A percentile compares a stretch with the other conserved stretches of the same genome.
phyloP scores from a whole-genome alignment of 2,888 invertebrate species.

The Trissolcus brochymenae region DNA sequence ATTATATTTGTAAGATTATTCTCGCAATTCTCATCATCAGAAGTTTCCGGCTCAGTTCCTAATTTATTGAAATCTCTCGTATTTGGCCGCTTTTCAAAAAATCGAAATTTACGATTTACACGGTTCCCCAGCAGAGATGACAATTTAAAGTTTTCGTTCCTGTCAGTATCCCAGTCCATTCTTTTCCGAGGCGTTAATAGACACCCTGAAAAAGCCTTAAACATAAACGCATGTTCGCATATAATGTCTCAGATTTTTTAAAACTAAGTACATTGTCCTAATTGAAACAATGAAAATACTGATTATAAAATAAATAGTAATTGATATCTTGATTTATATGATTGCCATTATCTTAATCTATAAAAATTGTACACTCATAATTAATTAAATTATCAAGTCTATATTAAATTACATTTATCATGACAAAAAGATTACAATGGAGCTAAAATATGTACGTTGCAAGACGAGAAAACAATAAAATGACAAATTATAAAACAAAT shows the following conservation, averaged over 20 bases:
- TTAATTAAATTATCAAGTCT: too few species aligned
- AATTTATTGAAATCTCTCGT: slow-evolving; percentile 73
- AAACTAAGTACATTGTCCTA: neutral
- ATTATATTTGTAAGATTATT: slow-evolving; percentile 66
- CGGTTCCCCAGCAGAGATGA: slow-evolving; percentile 81
- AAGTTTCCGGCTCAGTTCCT: slow-evolving; percentile 74
- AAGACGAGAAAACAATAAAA: too few species aligned
- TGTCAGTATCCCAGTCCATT: slow-evolving; percentile 69
- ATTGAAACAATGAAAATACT: too few species aligned
- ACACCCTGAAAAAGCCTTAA: slow-evolving; percentile 65
- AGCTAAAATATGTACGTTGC: too few species aligned
- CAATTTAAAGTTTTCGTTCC: slow-evolving; percentile 79
- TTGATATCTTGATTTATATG: too few species aligned
- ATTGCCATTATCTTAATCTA: too few species aligned
- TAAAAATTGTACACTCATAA: too few species aligned
- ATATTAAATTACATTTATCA: too few species aligned
- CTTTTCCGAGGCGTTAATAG: slow-evolving; percentile 70
- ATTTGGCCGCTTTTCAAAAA: slow-evolving; percentile 72
- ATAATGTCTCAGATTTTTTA: neutral
- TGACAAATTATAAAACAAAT: too few species aligned
- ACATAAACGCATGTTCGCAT: slow-evolving; percentile 25
- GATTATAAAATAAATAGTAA: too few species aligned
- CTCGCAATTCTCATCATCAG: slow-evolving; percentile 72
- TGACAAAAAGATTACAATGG: too few species aligned
- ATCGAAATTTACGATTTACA: slow-evolving; percentile 78